Conservation (phyloP, 2,797 vertebrate species). For the Corythornis leucogaster region DNA sequence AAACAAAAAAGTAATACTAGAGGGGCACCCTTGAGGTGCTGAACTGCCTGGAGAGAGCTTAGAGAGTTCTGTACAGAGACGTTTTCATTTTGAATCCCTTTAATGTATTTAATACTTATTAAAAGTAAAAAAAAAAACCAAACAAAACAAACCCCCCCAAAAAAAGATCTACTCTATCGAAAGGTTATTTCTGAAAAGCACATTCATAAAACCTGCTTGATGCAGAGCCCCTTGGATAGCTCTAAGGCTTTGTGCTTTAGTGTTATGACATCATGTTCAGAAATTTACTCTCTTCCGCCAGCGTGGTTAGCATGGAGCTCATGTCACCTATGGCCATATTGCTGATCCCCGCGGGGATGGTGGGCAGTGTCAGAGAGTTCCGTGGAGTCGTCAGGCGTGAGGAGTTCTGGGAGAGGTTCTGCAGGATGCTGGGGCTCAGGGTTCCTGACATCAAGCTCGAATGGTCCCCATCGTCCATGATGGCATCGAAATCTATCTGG, state of each 20-base stretch:
- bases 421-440: conserved; percentile 93
- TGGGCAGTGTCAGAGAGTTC: conserved; percentile 92
- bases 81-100: conserved; percentile 62
- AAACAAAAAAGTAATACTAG: conserved; percentile 62
- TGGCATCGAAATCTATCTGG: conserved; percentile 96
- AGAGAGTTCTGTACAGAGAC: conserved; percentile 63
- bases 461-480: conserved; percentile 97
- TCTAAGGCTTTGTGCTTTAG: conserved; percentile 51
- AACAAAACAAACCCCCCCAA: no score
- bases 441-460: conserved; percentile 96
- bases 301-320: conserved; percentile 97
- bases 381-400: conserved; percentile 97
- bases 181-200: conserved; percentile 48
- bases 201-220: conserved; percentile 67
- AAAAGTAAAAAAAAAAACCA: neutral
- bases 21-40: conserved; percentile 34
- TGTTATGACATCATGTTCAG: conserved; percentile 95
- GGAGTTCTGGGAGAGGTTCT: conserved; percentile 96
- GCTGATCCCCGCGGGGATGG: conserved; percentile 91
- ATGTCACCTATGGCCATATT: conserved; percentile 99
- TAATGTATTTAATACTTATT: conserved; percentile 70
- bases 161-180: conserved; percentile 44
- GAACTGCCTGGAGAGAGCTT: conserved; percentile 54
- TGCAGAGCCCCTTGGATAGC: conserved; percentile 23
- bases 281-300: conserved; percentile 97